Evolutionary conservation across 2,888 invertebrate genomes (phyloP).

Genomic region (Homarus gammarus): DNA sequence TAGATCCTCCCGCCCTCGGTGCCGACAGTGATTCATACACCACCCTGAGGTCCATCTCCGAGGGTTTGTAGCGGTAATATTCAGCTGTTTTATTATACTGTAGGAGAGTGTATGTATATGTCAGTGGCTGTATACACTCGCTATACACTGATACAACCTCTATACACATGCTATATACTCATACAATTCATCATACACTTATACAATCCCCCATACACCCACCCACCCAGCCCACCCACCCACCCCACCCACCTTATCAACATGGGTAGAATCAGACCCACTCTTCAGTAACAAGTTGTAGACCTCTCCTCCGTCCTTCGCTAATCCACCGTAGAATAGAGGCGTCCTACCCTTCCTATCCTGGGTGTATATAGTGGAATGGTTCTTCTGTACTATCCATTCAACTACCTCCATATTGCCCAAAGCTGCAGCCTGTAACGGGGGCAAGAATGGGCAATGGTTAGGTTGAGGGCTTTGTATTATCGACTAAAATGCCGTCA

Average conservation of each 20-base stretch:
- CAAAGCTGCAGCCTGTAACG: constrained; percentile 92
- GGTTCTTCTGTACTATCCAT: constrained; percentile 86
- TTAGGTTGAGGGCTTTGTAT: too few relatives aligned
- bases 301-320: constrained; percentile 86
- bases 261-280: constrained; percentile 90
- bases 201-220: background rate
- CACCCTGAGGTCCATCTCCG: constrained; percentile 87
- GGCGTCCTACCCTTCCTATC: constrained; percentile 93
- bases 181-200: too few relatives aligned
- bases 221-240: background rate
- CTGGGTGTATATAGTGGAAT: constrained; percentile 84
- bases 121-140: too few relatives aligned
- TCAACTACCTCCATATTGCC: constrained; percentile 88
- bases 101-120: too few relatives aligned
- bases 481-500: too few relatives aligned
- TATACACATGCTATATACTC: too few relatives aligned
- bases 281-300: constrained; percentile 88
- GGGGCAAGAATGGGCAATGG: too few relatives aligned
- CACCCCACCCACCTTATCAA: constrained; percentile 86
- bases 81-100: constrained; percentile 80
- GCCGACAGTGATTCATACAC: constrained; percentile 88
- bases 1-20: constrained; percentile 86
- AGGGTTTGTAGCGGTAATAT: constrained; percentile 81
- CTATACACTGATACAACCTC: too few relatives aligned
- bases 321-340: constrained; percentile 91